Conservation (phyloP, 2,113 vertebrate species). For the Calonectris borealis region DNA sequence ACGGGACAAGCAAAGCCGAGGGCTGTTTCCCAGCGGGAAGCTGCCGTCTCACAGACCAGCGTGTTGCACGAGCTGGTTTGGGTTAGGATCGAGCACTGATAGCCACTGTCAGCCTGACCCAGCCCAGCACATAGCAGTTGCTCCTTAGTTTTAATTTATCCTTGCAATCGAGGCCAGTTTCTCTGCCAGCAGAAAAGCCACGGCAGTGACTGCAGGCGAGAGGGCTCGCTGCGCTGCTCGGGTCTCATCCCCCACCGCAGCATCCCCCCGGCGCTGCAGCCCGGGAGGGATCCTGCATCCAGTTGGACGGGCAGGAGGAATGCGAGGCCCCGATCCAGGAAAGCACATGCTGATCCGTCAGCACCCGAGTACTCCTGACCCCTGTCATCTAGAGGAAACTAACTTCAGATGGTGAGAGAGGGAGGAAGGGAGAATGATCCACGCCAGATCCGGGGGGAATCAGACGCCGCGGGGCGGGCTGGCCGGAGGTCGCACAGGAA, state of each 20-base stretch:
- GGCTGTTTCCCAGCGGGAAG: not conserved
- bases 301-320: not conserved
- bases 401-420: not conserved
- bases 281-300: not conserved
- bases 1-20: not conserved
- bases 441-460: accelerated
- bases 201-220: accelerated
- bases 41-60: not conserved
- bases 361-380: not conserved
- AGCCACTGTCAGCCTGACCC: not conserved
- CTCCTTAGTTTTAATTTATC: not conserved
- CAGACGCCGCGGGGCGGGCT: accelerated
- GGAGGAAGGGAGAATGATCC: not conserved
- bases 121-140: not conserved
- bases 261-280: not conserved
- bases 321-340: not conserved
- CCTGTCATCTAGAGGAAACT: constrained; percentile 21
- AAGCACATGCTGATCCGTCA: not conserved
- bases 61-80: not conserved
- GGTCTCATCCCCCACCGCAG: not conserved
- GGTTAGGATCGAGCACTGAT: not conserved
- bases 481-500: not conserved
- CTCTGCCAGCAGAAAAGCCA: not conserved
- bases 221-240: not conserved
- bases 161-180: not conserved